These are phyloP conservation scores for Coregonus clupeaformis DNA, from an alignment of 2,113 vertebrate species.

Conservation along the genomic window DNA sequence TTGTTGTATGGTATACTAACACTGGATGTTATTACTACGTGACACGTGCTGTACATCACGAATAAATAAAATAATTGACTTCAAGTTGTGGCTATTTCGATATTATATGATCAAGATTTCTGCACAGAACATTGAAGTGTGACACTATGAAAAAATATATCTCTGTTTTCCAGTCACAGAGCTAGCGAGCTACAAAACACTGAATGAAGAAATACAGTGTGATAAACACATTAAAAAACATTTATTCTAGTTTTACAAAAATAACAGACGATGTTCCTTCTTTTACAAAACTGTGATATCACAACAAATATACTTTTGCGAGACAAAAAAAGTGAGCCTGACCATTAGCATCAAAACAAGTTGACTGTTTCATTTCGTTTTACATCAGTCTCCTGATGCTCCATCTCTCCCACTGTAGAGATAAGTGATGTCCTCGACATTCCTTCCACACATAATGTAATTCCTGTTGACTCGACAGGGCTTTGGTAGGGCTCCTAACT, in stretches of 20 bases:
- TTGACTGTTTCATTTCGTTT: neutral
- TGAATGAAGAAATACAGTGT: neutral
- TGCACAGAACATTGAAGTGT: too few species aligned
- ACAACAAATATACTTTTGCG: constrained; percentile 8
- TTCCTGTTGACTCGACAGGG: neutral
- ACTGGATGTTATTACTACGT: neutral
- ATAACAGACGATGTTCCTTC: neutral
- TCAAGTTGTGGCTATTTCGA: too few species aligned
- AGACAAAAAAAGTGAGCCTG: neutral
- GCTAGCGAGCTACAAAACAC: neutral
- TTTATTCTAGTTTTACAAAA: constrained; percentile 33
- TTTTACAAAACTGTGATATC: constrained; percentile 5
- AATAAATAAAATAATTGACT: constrained; percentile 9
- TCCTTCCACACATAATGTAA: neutral
- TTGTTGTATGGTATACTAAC: constrained; percentile 19
- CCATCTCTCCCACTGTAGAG: neutral
- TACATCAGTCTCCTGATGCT: neutral
- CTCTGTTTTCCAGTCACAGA: neutral
- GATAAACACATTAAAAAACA: constrained; percentile 18
- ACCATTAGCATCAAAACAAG: neutral
- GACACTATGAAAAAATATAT: neutral
- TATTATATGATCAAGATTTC: too few species aligned
- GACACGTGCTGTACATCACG: constrained; percentile 17
- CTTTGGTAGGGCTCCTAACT: constrained; percentile 26
- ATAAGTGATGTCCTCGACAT: neutral